phyloP scores from a whole-genome alignment of 2,888 invertebrate genomes.

The Cheilosia vernalis region DNA sequence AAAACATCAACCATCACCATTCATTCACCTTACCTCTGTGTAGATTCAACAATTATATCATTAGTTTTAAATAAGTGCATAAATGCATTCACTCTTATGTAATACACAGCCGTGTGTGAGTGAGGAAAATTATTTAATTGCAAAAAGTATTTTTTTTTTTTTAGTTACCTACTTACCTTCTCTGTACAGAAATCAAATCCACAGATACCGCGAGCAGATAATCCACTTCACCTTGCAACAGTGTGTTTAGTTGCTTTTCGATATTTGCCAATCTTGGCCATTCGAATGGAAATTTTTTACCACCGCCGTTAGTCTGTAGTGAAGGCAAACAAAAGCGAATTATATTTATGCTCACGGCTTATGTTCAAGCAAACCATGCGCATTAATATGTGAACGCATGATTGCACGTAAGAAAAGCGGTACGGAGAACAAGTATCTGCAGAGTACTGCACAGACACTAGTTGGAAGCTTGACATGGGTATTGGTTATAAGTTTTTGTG shows the following conservation, averaged over 20 bases:
- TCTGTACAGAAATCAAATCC: slow-evolving; percentile 60
- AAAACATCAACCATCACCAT: slow-evolving; percentile 29
- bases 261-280: slow-evolving; percentile 68
- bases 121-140: slow-evolving; percentile 69
- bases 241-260: slow-evolving; percentile 44
- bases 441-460: background rate
- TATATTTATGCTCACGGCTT: slow-evolving; percentile 57
- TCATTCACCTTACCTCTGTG: slow-evolving; percentile 30
- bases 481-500: slow-evolving; percentile 29
- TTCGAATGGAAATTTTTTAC: slow-evolving; percentile 60
- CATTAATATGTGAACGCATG: slow-evolving; percentile 66
- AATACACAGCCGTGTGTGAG: slow-evolving; percentile 36
- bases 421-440: background rate
- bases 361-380: slow-evolving; percentile 64
- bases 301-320: background rate
- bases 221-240: slow-evolving; percentile 63
- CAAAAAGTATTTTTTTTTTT: slow-evolving; percentile 42
- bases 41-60: slow-evolving; percentile 71
- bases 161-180: slow-evolving; percentile 32
- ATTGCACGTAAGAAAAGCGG: slow-evolving; percentile 41
- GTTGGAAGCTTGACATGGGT: background rate
- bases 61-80: slow-evolving; percentile 75
- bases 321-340: slow-evolving; percentile 36
- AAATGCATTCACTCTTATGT: slow-evolving; percentile 71
- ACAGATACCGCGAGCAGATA: slow-evolving; percentile 48